Percentiles rank a stretch among this genome's conserved stretches.
These are phyloP conservation scores for Cephus rjabovi DNA, from an alignment of 2,888 invertebrate species.

Conservation along the genomic window DNA sequence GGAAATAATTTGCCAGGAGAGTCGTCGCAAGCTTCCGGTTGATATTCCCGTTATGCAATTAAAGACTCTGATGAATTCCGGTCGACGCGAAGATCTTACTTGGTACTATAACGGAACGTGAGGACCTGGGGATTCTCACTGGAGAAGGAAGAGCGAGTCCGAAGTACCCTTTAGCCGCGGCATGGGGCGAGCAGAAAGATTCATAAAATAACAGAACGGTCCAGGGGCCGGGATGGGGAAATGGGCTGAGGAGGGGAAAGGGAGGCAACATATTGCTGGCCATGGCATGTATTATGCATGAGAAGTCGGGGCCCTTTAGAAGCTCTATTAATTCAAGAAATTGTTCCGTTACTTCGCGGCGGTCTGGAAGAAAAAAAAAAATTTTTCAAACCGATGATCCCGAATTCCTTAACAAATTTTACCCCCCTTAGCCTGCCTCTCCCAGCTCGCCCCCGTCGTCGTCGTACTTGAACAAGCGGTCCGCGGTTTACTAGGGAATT, in stretches of 20 bases:
- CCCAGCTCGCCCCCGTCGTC: background rate
- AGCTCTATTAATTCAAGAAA: slow-evolving; percentile 59
- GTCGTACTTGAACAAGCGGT: background rate
- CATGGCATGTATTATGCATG: slow-evolving; percentile 62
- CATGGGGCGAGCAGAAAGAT: slow-evolving; percentile 42
- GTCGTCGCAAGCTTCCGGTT: background rate
- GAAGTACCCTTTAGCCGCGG: slow-evolving; percentile 11
- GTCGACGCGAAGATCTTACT: background rate
- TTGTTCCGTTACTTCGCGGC: slow-evolving; percentile 29
- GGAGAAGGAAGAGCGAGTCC: background rate
- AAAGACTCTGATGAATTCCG: background rate
- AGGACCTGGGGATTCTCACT: slow-evolving; percentile 2
- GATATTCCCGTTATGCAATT: background rate
- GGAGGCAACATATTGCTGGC: slow-evolving; percentile 59
- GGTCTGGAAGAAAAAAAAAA: background rate
- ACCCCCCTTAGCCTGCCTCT: background rate
- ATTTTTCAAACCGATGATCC: background rate
- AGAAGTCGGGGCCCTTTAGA: slow-evolving; percentile 41
- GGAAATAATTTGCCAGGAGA: background rate
- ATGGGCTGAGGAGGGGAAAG: background rate
- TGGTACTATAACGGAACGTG: background rate
- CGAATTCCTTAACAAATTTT: background rate
- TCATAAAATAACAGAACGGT: slow-evolving; percentile 53
- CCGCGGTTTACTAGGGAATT: background rate
- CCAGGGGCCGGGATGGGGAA: background rate